Percentiles rank a stretch among this genome's conserved stretches.
Evolutionary conservation across 2,888 invertebrate genomes (phyloP).

Genomic region (Agonopterix arenella): DNA sequence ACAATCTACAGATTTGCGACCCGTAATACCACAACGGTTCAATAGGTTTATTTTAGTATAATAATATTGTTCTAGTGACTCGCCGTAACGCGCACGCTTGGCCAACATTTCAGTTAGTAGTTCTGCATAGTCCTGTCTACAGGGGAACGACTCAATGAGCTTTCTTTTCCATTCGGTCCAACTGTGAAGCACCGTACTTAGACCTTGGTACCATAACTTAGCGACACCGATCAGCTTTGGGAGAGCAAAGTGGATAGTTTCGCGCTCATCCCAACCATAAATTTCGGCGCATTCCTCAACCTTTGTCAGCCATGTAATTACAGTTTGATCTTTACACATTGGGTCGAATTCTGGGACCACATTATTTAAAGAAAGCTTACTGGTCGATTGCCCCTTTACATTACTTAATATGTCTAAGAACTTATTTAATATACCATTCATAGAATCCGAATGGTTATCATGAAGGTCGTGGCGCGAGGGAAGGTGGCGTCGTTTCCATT

Average conservation of each 20-base stretch:
- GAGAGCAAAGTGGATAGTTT: not conserved
- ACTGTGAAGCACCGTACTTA: not conserved
- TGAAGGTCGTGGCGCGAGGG: too few relatives aligned
- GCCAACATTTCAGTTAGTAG: slow-evolving; percentile 1
- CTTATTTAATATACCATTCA: too few relatives aligned
- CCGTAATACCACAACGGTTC: not conserved
- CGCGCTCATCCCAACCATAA: too few relatives aligned
- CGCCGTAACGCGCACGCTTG: not conserved
- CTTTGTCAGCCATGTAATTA: too few relatives aligned
- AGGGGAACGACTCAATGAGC: slow-evolving; percentile 2
- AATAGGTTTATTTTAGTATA: not conserved
- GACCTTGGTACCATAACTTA: not conserved
- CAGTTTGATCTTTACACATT: not conserved
- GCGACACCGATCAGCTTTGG: not conserved
- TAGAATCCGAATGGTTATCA: too few relatives aligned
- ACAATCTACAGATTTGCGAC: not conserved
- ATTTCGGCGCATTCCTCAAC: too few relatives aligned
- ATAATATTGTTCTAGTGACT: slow-evolving; percentile 1
- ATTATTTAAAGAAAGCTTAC: not conserved
- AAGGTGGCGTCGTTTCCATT: too few relatives aligned
- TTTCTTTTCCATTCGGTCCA: slow-evolving; percentile 6
- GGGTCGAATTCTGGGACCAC: not conserved
- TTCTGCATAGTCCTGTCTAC: not conserved
- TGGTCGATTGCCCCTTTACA: not conserved
- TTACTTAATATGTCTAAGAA: too few relatives aligned